Base-by-base conservation (phyloP, 1,140 invertebrate genomes). In the Drosophila neocordata region DNA sequence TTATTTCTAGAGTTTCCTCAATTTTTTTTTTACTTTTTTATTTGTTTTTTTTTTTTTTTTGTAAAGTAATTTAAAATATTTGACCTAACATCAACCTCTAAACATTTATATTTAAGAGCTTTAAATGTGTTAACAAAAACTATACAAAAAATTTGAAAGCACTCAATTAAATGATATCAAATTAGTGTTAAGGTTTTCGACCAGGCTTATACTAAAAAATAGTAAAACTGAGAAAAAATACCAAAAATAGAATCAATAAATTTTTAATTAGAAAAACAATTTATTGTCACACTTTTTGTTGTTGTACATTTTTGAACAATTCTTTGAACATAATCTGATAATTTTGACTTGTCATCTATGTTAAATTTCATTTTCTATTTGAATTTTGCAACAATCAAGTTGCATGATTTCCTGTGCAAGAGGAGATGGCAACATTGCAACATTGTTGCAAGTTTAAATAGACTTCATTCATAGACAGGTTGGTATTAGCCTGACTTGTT, bases 351-450 rank as follows among this genome's bases (percentile, higher is more conserved):
- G 41, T 15, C 41, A 48, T 20, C 27, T 31, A 31, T 3, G 27
- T 31, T 3, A 44, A 44, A 44, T 44, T 44, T 18, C 15, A 44
- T 8, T 18, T 44, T 2, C 15, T 11, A 48, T 48, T 20, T 20
- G 7, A 15, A 48, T 20, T 44, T 48, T 48, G 2, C 7, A 48
- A 56, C 56, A 69, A 60, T 58, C 58, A 63, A 37, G 58, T 58
- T 76, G 73, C 73, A 68, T 60, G n/a, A 68, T 56, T 56, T 56
- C 53, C 53, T 56, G 52, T 44, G 41, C 70, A 72, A 81, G 57
- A 63, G 63, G 20, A 71, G 38, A 38, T 69, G n/a, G n/a, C n/a
- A n/a, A n/a, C n/a, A n/a, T n/a, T n/a, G 51, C 20, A 57, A 56
- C 41, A 48, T 48, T 48, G 41, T 48, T 48, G 41, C 41, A 48